phyloP scores from a whole-genome alignment of 2,888 invertebrate species.

The Parasteatoda lunata region DNA sequence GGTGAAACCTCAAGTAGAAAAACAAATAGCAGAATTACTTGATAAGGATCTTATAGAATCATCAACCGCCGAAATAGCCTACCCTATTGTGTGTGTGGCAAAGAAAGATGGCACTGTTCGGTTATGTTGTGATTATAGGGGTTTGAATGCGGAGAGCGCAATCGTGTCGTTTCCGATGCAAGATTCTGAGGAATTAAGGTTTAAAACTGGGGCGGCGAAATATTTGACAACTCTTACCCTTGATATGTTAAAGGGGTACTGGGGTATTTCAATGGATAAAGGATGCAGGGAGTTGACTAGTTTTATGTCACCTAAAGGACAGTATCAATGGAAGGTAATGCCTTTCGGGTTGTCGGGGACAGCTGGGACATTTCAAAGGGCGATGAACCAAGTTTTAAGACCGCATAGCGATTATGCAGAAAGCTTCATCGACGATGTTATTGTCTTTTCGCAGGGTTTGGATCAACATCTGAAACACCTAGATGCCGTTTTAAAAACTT shows the following conservation, averaged over 20 bases:
- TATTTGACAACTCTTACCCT: conserved; percentile 24
- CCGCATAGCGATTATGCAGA: conserved; percentile 10
- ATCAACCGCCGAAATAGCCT: conserved; percentile 8
- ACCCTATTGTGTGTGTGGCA: conserved; percentile 22
- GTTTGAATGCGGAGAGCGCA: conserved; percentile 12
- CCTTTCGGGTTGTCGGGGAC: conserved; percentile 5
- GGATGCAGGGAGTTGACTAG: background rate
- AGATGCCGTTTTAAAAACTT: background rate
- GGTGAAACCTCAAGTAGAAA: no score
- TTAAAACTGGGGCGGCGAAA: conserved; percentile 3
- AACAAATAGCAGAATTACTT: background rate
- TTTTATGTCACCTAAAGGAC: conserved; percentile 19
- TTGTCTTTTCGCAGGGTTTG: conserved; percentile 4
- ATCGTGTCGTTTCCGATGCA: background rate
- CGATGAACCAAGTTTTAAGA: conserved; percentile 6
- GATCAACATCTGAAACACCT: conserved; percentile 7
- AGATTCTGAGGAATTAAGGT: conserved; percentile 17
- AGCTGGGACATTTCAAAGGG: conserved; percentile 16
- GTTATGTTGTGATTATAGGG: conserved; percentile 17
- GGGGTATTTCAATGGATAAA: conserved; percentile 18
- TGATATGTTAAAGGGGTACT: conserved; percentile 12
- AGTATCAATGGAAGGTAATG: conserved; percentile 16
- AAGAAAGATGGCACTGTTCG: conserved; percentile 19
- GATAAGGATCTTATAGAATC: background rate
- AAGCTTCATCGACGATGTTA: conserved; percentile 16